Base-by-base conservation (phyloP, 2,797 vertebrate genomes). In the Typhlichthys eigenmanni region DNA sequence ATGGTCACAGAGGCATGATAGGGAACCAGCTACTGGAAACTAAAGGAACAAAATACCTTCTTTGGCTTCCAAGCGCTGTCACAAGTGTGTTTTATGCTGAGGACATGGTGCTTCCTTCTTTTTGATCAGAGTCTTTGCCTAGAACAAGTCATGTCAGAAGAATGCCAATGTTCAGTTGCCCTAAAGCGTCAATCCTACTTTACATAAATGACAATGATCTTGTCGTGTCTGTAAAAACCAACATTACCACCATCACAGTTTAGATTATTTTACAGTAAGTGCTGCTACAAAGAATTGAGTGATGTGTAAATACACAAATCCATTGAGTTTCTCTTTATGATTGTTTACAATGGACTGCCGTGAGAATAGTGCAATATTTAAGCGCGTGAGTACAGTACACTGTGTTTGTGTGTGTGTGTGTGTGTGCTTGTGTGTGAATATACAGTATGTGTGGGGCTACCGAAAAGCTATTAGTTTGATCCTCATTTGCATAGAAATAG, bases 291-390 rank as follows among this genome's bases (percentile, higher is more conserved):
- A 32, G 13, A 73, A 74, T 7, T 0, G 55, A 67, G 58, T 19
- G 60, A 79, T 56, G 47, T 64, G 13, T 74, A 11, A 54, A 48
- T 19, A 45, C 43, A 11, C 55, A 62, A 45, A 14, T 45, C 38
- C 59, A 71, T 43, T 55, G 43, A 58, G 68, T 47, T 48, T 48
- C 52, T 12, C 57, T n/a, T 12, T 48, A 38, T 59, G n/a, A 68
- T 43, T 5, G 13, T 64, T 58, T 38, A 32, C 54, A 68, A 55
- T 4, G 32, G 53, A 68, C 64, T 60, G 43, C 66, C 52, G 66
- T 68, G 68, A 85, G 57, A 80, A 79, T 60, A 72, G 87, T 89
- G 87, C 84, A 88, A 87, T 87, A 87, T 82, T 53, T 76, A 75
- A 64, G 56, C 46, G 72, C 62, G 61, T 49, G 71, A 56, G 47